Percentiles rank a stretch among this genome's conserved stretches.
These are phyloP conservation scores for Macropodus opercularis DNA, from an alignment of 2,797 vertebrate genomes.

Conservation along the genomic window DNA sequence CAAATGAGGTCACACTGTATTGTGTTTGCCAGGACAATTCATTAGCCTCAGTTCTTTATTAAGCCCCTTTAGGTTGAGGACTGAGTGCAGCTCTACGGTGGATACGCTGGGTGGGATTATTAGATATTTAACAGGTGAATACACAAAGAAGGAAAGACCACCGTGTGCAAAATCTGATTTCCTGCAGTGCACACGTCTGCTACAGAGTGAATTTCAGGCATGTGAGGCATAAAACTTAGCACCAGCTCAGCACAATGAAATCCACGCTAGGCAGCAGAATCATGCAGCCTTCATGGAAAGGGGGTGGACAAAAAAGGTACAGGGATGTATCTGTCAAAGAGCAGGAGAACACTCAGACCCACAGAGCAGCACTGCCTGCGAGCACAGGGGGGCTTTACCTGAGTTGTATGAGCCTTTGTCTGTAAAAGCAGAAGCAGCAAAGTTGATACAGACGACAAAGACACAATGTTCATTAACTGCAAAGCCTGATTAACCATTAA, in stretches of 20 bases:
- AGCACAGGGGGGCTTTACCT: constrained; percentile 85
- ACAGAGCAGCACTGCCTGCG: constrained; percentile 67
- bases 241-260: constrained; percentile 22
- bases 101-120: constrained; percentile 36
- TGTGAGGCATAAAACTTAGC: constrained; percentile 11
- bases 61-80: constrained; percentile 27
- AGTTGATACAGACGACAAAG: constrained; percentile 64
- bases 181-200: constrained; percentile 36
- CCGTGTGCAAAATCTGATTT: constrained; percentile 51
- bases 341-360: constrained; percentile 66
- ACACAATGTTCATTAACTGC: constrained; percentile 24
- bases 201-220: constrained; percentile 36
- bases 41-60: constrained; percentile 26
- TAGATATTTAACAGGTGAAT: constrained; percentile 37
- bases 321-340: constrained; percentile 45
- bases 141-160: constrained; percentile 47
- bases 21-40: constrained; percentile 13
- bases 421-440: constrained; percentile 88
- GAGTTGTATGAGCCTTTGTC: constrained; percentile 94
- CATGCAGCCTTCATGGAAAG: constrained; percentile 25
- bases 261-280: constrained; percentile 44
- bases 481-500: neutral
- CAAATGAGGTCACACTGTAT: constrained; percentile 28
- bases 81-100: constrained; percentile 20
- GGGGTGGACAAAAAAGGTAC: constrained; percentile 39